Base-by-base conservation (phyloP, 2,888 invertebrate species). In the Heliconius sara region DNA sequence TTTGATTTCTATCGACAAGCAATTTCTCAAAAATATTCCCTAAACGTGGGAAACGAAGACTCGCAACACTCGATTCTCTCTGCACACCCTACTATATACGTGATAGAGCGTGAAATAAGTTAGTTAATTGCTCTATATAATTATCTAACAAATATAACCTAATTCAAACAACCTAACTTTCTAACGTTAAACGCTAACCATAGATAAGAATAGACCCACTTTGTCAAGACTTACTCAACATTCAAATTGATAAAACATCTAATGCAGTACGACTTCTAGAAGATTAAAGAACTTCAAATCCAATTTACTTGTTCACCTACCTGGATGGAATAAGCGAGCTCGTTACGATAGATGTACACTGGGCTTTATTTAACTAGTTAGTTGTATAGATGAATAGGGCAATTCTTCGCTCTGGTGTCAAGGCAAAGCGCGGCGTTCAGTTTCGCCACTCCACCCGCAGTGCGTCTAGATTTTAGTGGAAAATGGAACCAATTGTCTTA, bases 221-320 rank as follows among this genome's bases (percentile, higher is more conserved):
- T 65, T n/a, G 63, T 25, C 25, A 16, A 65, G 63, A n/a, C 63
- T 25, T 65, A 65, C 2, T 27, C 63, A 13, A 65, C 63, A 65
- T 25, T 65, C 25, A 25, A 25, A 65, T 65, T 65, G 63, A 27
- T 65, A 65, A 65, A 65, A 65, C 63, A 65, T 65, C 63, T 65
- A 27, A 79, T 70, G 76, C 65, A 79, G 70, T 52, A 75, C 78
- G 65, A 83, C 76, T 82, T 81, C 82, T 81, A 78, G 83, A 68
- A 86, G 86, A 88, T 88, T 88, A 88, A 85, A 87, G 83, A 89
- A 89, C 88, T 89, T 86, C 84, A 84, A 85, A 88, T 88, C 88
- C 88, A 88, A 88, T 89, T 88, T 87, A 84, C 85, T 83, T 81
- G 85, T 84, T 85, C 86, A 84, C 87, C n/a, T 60, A n/a, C 60